phyloP scores from a whole-genome alignment of 2,888 invertebrate genomes.

The Agrilus cyanescens region DNA sequence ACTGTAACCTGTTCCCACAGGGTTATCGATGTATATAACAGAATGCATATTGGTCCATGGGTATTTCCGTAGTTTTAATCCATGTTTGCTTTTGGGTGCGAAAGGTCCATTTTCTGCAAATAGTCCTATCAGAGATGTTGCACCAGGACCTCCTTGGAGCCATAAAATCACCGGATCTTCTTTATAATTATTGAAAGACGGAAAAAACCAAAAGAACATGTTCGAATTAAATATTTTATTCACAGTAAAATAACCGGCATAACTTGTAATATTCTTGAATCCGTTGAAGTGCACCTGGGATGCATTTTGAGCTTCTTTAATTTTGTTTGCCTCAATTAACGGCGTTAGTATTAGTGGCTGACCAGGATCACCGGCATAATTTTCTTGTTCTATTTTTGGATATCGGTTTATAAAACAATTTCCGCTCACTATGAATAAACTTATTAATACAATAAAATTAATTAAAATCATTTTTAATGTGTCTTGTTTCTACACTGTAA shows the following conservation, averaged over 20 bases:
- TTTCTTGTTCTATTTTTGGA: slow-evolving; percentile 14
- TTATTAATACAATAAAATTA: background rate
- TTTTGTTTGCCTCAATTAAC: slow-evolving; percentile 56
- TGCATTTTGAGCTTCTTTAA: slow-evolving; percentile 47
- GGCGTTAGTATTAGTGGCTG: slow-evolving; percentile 67
- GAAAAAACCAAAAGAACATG: slow-evolving; percentile 88
- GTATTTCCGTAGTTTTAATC: slow-evolving; percentile 48
- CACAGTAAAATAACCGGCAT: slow-evolving; percentile 76
- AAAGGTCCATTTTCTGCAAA: slow-evolving; percentile 80
- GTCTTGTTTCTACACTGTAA: no score
- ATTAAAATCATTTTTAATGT: no score
- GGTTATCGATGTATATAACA: slow-evolving; percentile 84
- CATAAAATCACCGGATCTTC: slow-evolving; percentile 66
- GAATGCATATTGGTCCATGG: slow-evolving; percentile 72
- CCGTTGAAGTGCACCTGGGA: slow-evolving; percentile 45
- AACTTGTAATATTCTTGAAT: slow-evolving; percentile 49
- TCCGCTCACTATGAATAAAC: background rate
- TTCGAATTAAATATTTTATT: slow-evolving; percentile 66
- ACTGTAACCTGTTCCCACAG: slow-evolving; percentile 87
- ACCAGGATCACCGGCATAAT: slow-evolving; percentile 29
- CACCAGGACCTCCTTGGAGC: slow-evolving; percentile 81
- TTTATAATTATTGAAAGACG: slow-evolving; percentile 42
- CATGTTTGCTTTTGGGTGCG: slow-evolving; percentile 35
- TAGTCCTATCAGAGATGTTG: slow-evolving; percentile 65
- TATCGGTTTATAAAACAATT: slow-evolving; percentile 15